Evolutionary conservation across 1,140 invertebrate species (phyloP), one percentile per base, ranked within the genome.

Genomic region (Pygmarrhopalites habei): DNA sequence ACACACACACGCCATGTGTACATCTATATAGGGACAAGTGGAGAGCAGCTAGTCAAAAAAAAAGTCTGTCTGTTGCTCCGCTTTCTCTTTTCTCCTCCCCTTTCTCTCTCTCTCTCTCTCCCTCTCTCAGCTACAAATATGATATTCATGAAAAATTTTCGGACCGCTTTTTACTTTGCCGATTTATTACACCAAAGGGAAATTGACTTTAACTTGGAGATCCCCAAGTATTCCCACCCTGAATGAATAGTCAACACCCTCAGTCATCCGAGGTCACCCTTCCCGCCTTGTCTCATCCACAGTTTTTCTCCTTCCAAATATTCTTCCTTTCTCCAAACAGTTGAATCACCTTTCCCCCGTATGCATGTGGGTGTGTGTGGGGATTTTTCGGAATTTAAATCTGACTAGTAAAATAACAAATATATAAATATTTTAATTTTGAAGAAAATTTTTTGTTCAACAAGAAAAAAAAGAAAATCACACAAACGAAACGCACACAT

Each of bases 121-220:
- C 17, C 5, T n/a, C 7, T 58, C 43, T 26, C 56, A 44, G 12
- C 19, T 32, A 57, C 15, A 66, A 55, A 62, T 67, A 63, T 64
- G 66, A 67, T 67, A 67, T 67, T 67, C 66, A 67, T 67, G 66
- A 64, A 63, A 67, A 67, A 67, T 67, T n/a, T 64, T 64, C 61
- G 51, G 62, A 49, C 62, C 39, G 44, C 57, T 59, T 67, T 67
- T 67, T 67, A 64, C 66, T 64, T 61, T 61, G 35, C 57, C 62
- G 58, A 67, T 67, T 67, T 67, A 67, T 67, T 67, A 67, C 61
- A 64, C 66, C 62, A 57, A 64, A 41, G 66, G 66, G 66, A 67
- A 67, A 67, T 67, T 67, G 61, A 41, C 60, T 56, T 62, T 30
- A 56, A 62, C 30, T 62, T 62, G 52, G 32, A 62, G 60, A 62